Evolutionary conservation across 2,888 invertebrate genomes (phyloP), one percentile per base, ranked within the genome.

Genomic region (Yponomeuta sedellus): DNA sequence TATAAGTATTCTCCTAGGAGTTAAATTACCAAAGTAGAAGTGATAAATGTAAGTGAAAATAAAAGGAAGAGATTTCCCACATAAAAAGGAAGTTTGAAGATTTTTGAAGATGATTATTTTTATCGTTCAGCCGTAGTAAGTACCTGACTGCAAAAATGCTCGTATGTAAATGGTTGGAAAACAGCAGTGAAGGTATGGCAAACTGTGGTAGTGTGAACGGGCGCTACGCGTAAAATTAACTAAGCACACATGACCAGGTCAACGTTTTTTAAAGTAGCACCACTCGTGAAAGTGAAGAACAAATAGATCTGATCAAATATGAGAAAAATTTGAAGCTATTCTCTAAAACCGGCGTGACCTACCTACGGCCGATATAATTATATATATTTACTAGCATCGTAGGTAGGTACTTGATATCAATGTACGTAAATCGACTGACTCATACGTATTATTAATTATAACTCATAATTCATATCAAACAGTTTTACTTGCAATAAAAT

Each of bases 251-350:
- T 58, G 81, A 82, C 78, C 84, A 81, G 85, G 85, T 86, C 86
- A 86, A 85, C 83, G 86, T 80, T 85, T 88, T 52, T 83, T 83
- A 83, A 86, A 88, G 86, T 88, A 87, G 88, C 87, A 79, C 82
- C 79, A 81, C 73, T 80, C 77, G 88, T 82, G 88, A 89, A 89
- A 88, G 88, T 86, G 79, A 77, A 83, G 81, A 82, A 77, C 82
- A 87, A 87, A 88, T 81, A 88, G 79, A 80, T 83, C 76, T 82
- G 77, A 78, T 80, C 84, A 86, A 87, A 86, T 80, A 86, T 78
- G 76, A 63, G 76, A 63, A 63, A 63, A 64, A 40, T n/a, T 44
- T n/a, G 44, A 25, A 63, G 63, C 39, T 19, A 63, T 63, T 63
- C 44, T 63, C 44, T 52, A 52, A 12, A 12, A 52, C 8, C 44